Base-by-base conservation (phyloP, 2,797 vertebrate species). In the Sebastes elongatus region DNA sequence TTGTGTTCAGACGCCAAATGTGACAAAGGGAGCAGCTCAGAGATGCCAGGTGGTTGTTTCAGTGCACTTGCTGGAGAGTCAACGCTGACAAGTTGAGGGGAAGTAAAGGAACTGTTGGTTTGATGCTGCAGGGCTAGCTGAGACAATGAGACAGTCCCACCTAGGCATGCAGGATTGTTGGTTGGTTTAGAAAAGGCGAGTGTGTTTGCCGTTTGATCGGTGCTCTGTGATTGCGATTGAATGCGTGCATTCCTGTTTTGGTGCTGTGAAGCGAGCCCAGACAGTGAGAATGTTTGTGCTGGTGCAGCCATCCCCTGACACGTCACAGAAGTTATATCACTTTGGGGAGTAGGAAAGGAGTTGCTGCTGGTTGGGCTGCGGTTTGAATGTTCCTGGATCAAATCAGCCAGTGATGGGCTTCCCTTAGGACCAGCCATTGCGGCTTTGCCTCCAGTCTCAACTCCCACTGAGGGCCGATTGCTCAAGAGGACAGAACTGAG, bases 321-420 rank as follows among this genome's bases (percentile, higher is more conserved):
- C 2, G 46, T 35, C 30, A 81, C 63, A 59, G 66, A 82, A 78
- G 80, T 72, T 86, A 80, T 35, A 85, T 87, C 65, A 49, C 85
- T 93, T 84, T 91, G 93, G 61, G 94, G 83, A 79, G 89, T 80
- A 74, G 93, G 89, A 63, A 95, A 89, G 68, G 93, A 80, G 16
- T 83, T 92, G 79, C 85, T 89, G 0, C 90, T 74, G 57, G 72
- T 91, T 62, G 94, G 86, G 82, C 86, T 95, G 68, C 80, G 94
- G 88, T 93, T 95, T 79, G 96, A 96, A 84, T 97, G 96, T 76
- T 98, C 95, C 88, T 96, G 96, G 83, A 97, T 96, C 78, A 99
- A 95, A 86, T 97, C 97, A 62, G 97, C 96, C 86, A 99, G 75
- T 7, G 97, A 98, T 2, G 93, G 95, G 87, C 90, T 94, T 91